A percentile compares a stretch with the other conserved stretches of the same genome.
Conservation (phyloP, 2,888 invertebrate species). For the Troides oblongomaculatus region DNA sequence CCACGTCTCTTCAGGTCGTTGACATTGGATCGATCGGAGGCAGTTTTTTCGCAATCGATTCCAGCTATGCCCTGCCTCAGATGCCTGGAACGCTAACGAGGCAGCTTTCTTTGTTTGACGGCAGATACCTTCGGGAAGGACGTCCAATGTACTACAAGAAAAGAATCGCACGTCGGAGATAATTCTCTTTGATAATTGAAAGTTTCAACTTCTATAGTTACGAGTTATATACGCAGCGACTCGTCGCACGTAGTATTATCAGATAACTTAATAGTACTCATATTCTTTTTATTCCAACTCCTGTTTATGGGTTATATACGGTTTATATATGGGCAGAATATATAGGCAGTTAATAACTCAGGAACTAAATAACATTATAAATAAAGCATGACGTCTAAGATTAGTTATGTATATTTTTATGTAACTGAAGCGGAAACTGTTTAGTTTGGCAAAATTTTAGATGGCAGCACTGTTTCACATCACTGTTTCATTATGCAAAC, state of each 20-base stretch:
- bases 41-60: conserved; percentile 59
- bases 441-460: too few species aligned
- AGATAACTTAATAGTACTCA: too few species aligned
- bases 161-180: conserved; percentile 23
- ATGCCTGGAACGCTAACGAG: conserved; percentile 60
- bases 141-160: conserved; percentile 31
- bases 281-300: too few species aligned
- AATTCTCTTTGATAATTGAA: conserved; percentile 22
- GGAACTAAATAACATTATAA: not conserved
- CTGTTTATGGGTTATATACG: too few species aligned
- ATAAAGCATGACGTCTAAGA: too few species aligned
- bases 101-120: conserved; percentile 38
- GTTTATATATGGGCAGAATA: not conserved
- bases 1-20: conserved; percentile 68
- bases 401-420: too few species aligned
- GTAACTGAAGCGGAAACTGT: too few species aligned
- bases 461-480: too few species aligned
- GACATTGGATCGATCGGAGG: conserved; percentile 64
- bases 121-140: conserved; percentile 39
- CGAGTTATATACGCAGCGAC: not conserved
- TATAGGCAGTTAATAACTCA: not conserved
- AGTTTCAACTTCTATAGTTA: not conserved
- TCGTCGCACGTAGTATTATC: not conserved
- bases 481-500: too few species aligned
- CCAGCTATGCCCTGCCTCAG: conserved; percentile 46